These are phyloP conservation scores for Urocolius indicus DNA, from an alignment of 2,113 vertebrate genomes.

Conservation along the genomic window DNA sequence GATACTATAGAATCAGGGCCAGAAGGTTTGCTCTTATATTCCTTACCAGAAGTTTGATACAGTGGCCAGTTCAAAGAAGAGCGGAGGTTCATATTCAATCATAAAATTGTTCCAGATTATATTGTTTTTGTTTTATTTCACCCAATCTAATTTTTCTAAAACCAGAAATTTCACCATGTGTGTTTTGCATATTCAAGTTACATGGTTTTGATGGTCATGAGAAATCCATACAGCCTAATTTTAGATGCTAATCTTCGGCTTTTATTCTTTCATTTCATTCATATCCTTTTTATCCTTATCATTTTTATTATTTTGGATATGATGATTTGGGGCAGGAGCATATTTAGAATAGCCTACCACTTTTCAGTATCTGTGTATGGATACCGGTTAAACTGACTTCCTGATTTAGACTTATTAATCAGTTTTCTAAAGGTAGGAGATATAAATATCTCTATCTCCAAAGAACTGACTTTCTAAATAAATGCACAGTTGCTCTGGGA, in stretches of 20 bases:
- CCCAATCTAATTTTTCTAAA: neutral
- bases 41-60: neutral
- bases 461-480: neutral
- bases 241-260: neutral
- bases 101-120: neutral
- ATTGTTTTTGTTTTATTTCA: neutral
- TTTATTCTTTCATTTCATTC: neutral
- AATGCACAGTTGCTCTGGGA: neutral
- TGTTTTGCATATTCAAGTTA: neutral
- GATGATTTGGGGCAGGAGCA: neutral
- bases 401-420: neutral
- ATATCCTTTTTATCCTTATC: too few relatives aligned
- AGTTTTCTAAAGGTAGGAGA: neutral
- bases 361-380: neutral
- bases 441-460: neutral
- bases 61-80: neutral
- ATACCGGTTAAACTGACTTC: neutral
- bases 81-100: neutral
- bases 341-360: neutral
- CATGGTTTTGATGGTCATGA: neutral
- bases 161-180: neutral
- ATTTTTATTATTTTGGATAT: neutral
- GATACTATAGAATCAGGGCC: neutral
- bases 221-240: neutral
- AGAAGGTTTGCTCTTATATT: neutral